Percentiles rank a stretch among this genome's conserved stretches.
These are phyloP conservation scores for Ophioninae sp. DNA, from an alignment of 2,888 invertebrate genomes.

Conservation along the genomic window DNA sequence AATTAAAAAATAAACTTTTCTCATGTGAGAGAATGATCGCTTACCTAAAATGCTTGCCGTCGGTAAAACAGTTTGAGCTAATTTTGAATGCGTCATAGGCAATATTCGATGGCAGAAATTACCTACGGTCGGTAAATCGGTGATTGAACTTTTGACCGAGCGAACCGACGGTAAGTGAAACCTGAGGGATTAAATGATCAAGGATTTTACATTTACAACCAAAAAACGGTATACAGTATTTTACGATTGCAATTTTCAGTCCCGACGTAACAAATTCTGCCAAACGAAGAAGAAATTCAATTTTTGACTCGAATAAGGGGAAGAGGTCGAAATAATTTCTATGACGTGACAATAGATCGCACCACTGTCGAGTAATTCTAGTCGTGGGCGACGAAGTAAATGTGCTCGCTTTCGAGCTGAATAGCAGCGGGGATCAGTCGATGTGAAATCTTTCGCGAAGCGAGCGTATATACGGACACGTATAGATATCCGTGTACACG, in stretches of 20 bases:
- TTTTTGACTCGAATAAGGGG: background rate
- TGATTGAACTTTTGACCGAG: background rate
- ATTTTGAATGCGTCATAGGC: background rate
- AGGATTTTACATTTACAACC: background rate
- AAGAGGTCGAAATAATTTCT: background rate
- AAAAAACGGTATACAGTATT: background rate
- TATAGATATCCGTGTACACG: background rate
- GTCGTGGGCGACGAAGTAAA: constrained; percentile 29
- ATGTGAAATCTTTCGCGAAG: constrained; percentile 40
- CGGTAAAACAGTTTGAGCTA: background rate
- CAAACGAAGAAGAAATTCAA: background rate
- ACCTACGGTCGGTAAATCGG: background rate
- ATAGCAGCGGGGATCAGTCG: constrained; percentile 34
- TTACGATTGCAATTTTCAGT: background rate
- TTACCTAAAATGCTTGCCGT: background rate
- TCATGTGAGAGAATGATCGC: too few species aligned
- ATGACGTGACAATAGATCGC: background rate
- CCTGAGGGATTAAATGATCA: background rate
- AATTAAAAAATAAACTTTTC: too few species aligned
- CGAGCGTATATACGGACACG: background rate
- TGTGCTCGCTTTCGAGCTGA: constrained; percentile 1
- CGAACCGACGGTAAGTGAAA: background rate
- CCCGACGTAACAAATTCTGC: too few species aligned
- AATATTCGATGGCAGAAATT: background rate
- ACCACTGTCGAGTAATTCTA: constrained; percentile 18